These are phyloP conservation scores for Amblyopsis rosae DNA, from an alignment of 2,113 vertebrate genomes.

Conservation along the genomic window DNA sequence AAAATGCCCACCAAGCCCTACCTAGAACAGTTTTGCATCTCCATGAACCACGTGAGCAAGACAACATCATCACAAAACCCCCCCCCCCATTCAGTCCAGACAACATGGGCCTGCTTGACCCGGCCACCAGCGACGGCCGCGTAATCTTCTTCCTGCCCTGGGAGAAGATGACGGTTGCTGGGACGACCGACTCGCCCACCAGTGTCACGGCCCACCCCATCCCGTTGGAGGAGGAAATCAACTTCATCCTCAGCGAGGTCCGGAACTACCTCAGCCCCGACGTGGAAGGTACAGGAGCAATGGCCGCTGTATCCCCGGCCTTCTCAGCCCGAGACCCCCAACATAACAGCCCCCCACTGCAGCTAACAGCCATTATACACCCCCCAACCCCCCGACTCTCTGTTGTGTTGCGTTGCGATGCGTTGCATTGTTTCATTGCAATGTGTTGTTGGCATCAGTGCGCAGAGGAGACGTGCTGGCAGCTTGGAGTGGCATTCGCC, in stretches of 20 bases:
- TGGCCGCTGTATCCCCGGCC: no score
- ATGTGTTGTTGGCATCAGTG: constrained; percentile 72
- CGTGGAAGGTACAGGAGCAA: constrained; percentile 83
- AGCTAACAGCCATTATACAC: no score
- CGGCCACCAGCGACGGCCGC: constrained; percentile 92
- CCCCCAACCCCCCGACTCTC: no score
- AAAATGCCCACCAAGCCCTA: no score
- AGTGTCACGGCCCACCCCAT: constrained; percentile 87
- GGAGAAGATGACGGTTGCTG: constrained; percentile 98
- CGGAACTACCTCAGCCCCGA: constrained; percentile 91
- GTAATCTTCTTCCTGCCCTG: constrained; percentile 99
- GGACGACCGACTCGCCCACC: constrained; percentile 93
- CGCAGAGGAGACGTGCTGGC: constrained; percentile 95
- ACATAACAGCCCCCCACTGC: no score
- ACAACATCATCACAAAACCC: background rate
- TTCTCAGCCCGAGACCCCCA: no score
- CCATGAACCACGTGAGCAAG: no score
- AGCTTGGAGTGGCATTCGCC: constrained; percentile 97
- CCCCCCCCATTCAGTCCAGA: constrained; percentile 80
- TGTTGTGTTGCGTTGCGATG: background rate
- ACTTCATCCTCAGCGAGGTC: constrained; percentile 94
- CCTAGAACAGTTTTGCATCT: no score
- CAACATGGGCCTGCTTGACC: constrained; percentile 96
- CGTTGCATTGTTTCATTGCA: constrained; percentile 16
- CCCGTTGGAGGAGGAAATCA: constrained; percentile 85